Percentiles rank a stretch among this genome's conserved stretches.
phyloP scores from a whole-genome alignment of 2,888 invertebrate genomes.

The Cyrtodaria siliqua region DNA sequence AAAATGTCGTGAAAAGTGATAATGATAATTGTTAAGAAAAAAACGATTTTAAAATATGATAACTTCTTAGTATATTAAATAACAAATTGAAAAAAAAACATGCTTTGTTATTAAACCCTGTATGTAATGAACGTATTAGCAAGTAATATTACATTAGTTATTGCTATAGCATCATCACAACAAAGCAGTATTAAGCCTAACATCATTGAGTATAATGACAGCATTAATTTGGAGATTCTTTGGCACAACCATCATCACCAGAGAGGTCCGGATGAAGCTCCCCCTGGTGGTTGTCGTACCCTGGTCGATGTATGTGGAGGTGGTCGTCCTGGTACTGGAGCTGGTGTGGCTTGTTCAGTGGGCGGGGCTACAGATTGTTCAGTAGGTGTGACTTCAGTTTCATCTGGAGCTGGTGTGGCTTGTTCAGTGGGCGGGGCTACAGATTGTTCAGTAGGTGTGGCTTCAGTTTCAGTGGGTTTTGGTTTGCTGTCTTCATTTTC shows the following conservation, averaged over 20 bases:
- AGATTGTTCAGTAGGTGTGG: conserved; percentile 20
- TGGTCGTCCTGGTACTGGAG: not conserved
- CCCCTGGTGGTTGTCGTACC: conserved; percentile 60
- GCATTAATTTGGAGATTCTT: too few relatives aligned
- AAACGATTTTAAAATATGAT: too few relatives aligned
- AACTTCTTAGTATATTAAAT: too few relatives aligned
- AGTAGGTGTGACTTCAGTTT: conserved; percentile 16
- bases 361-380: conserved; percentile 14
- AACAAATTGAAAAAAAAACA: too few relatives aligned
- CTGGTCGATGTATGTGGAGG: conserved; percentile 10
- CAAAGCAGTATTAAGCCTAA: too few relatives aligned
- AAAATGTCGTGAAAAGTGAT: too few relatives aligned
- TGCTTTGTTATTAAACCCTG: too few relatives aligned
- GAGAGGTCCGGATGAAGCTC: conserved; percentile 45
- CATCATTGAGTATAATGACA: too few relatives aligned
- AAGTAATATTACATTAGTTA: too few relatives aligned
- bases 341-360: not conserved
- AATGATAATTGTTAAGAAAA: too few relatives aligned
- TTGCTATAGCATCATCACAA: too few relatives aligned
- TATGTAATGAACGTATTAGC: too few relatives aligned
- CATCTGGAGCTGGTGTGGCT: conserved; percentile 7
- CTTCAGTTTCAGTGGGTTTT: conserved; percentile 26
- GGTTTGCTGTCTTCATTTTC: conserved; percentile 25
- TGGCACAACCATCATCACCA: conserved; percentile 47
- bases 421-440: not conserved